Base-by-base conservation (phyloP, 64 coral and sea anemone genomes). In the Pocillopora damicornis region DNA sequence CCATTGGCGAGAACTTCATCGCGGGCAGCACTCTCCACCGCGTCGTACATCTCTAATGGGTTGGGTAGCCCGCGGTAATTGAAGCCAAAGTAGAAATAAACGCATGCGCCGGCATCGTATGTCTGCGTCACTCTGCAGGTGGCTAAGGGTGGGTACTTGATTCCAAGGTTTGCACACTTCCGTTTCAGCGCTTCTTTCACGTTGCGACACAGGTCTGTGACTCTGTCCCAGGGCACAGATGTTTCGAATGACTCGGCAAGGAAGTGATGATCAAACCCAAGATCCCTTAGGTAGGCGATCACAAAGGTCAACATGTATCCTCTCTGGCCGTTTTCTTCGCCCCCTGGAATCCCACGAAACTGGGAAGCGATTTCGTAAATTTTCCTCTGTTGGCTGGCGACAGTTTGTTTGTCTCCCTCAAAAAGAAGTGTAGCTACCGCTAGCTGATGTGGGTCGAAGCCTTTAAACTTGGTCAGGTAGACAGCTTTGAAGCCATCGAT, bases 291-390 rank as follows among this genome's bases (percentile, higher is more conserved):
- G 74, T 99, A 99, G 14, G 97, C 97, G 23, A 99, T 99, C 6
- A 95, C 93, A 81, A 95, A 99, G n/a, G 97, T 99, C 20, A 99
- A 59, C 93, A 95, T 99, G 61, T 99, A 99, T 18, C 97, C 97
- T 71, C 97, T 89, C 35, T 87, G 87, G 11, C 97, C 97, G 36
- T 95, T 99, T 79, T 99, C 97, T 61, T 95, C 93, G 18, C 97
- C 97, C n/a, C 88, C 97, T 11, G 97, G 90, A 51, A 99, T 88
- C 34, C 97, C 97, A 15, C 89, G 86, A 77, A 93, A 94, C 60
- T 91, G 94, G 15, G 93, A 76, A 37, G 97, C 93, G 60, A 99
- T 95, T 25, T 92, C 97, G 66, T 99, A 99, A 73, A 99, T 95
- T 65, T 88, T 74, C 77, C 89, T 82, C 72, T 99, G 93, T 77